A percentile compares a stretch with the other conserved stretches of the same genome.
phyloP scores from a whole-genome alignment of 2,888 invertebrate genomes.

The Podotricha telesiphe region DNA sequence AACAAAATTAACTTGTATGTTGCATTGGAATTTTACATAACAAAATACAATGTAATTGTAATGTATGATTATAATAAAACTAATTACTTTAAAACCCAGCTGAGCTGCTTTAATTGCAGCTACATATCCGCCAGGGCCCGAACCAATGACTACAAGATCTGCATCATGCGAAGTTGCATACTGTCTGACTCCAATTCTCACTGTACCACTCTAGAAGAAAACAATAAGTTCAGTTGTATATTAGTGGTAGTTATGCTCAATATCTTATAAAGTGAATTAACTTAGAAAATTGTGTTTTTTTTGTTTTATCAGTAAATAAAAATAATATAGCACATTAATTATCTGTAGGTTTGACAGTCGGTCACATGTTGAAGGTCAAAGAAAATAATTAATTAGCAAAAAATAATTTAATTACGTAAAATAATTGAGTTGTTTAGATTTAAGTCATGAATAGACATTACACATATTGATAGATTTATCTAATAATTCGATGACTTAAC shows the following conservation, averaged over 20 bases:
- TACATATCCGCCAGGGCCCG: conserved; percentile 99
- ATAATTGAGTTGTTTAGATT: neutral
- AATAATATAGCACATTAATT: neutral
- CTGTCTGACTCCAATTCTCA: conserved; percentile 74
- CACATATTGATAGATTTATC: neutral
- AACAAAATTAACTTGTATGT: too few relatives aligned
- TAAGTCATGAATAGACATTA: neutral
- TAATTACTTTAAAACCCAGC: conserved; percentile 94
- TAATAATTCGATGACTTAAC: conserved; percentile 6
- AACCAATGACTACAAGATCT: conserved; percentile 98
- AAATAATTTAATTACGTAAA: conserved; percentile 3
- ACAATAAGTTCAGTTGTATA: neutral
- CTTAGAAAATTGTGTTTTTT: neutral
- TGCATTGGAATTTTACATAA: too few relatives aligned
- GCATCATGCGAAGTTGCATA: conserved; percentile 91
- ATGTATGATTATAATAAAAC: neutral
- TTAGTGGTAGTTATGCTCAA: neutral
- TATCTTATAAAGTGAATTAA: neutral
- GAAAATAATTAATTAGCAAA: conserved; percentile 33
- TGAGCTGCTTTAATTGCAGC: conserved; percentile 99
- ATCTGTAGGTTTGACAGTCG: conserved; percentile 50
- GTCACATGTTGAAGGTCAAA: conserved; percentile 79
- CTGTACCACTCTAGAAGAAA: conserved; percentile 60
- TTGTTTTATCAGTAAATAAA: neutral
- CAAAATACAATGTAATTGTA: too few relatives aligned